These are phyloP conservation scores for Oikopleura albicans DNA, from an alignment of 23 tunicate genomes.

Conservation along the genomic window DNA sequence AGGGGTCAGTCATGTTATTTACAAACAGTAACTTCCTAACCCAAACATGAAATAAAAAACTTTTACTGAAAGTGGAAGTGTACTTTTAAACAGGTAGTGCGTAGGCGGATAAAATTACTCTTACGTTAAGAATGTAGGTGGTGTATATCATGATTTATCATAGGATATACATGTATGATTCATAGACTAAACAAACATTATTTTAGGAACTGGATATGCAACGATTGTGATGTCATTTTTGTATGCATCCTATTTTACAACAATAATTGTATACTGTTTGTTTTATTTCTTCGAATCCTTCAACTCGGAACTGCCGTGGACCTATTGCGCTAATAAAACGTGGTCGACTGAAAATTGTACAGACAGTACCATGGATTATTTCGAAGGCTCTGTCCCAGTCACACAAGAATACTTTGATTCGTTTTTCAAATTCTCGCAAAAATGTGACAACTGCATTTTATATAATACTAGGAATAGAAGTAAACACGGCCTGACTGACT, in stretches of 20 bases:
- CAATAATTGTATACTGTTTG: conserved; percentile 54
- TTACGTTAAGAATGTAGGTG: too few relatives aligned
- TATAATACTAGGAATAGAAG: too few relatives aligned
- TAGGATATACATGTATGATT: not conserved
- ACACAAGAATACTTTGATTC: not conserved
- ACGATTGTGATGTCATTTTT: conserved; percentile 58
- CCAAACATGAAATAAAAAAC: too few relatives aligned
- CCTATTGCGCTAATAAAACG: conserved; percentile 27
- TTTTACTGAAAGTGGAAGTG: too few relatives aligned
- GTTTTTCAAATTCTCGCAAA: too few relatives aligned
- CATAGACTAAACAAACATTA: not conserved
- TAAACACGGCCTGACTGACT: too few relatives aligned
- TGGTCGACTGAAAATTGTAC: conserved; percentile 45
- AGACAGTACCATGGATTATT: not conserved
- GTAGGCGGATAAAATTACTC: too few relatives aligned
- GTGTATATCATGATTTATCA: not conserved
- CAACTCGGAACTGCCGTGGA: conserved; percentile 44
- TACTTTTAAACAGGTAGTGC: too few relatives aligned
- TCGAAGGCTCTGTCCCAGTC: not conserved
- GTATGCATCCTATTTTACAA: conserved; percentile 57
- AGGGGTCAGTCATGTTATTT: not conserved
- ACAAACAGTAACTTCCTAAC: too few relatives aligned
- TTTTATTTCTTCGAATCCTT: conserved; percentile 64
- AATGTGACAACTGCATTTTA: too few relatives aligned
- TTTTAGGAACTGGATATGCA: conserved; percentile 53